Base-by-base conservation (phyloP, 2,888 invertebrate species). In the Sinelater perroti region DNA sequence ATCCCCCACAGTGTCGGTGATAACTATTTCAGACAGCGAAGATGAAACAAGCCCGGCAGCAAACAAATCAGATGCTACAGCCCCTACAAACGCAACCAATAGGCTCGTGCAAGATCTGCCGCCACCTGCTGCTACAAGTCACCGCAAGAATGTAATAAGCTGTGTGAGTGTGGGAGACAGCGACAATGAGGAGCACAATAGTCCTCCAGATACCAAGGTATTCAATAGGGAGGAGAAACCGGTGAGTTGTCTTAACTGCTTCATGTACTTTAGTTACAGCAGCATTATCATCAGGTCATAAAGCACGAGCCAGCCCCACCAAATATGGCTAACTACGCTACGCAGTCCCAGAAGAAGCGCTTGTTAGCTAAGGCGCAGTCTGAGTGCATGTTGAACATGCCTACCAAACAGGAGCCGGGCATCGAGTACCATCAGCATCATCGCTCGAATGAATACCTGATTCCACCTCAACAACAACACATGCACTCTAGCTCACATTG, bases 11-110 rank as follows among this genome's bases (percentile, higher is more conserved):
- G 94, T 93, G 44, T 93, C 95, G 53, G 95, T 97, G 68, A 97
- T 97, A 73, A 97, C 96, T 31, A 95, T 95, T 71, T 93, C 93
- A 11, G 97, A 97, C 76, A 95, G 95, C 69, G 96, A 96, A 74
- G 96, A 96, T 74, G 96, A 97, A 71, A 61, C 55, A 3, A 42
- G 65, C 2, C 65, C 69, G 1, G 83, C 21, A 1, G 10, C 28
- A 2, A 40, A 21, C 14, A 24, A 21, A 10, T 11, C 24, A 8
- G 2, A 82, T 35, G 83, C 83, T 56, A 78, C 47, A 47, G 6
- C 17, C 10, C 26, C 16, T n/a, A 46, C 46, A 62, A 50, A 70
- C 79, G 79, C 20, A 10, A 16, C 24, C 5, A 35, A 35, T 13
- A 69, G 60, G 72, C 71, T 49, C 62, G 30, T 58, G 14, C 65